Evolutionary conservation across 2,113 vertebrate species (phyloP).

Genomic region (Bufo bufo): DNA sequence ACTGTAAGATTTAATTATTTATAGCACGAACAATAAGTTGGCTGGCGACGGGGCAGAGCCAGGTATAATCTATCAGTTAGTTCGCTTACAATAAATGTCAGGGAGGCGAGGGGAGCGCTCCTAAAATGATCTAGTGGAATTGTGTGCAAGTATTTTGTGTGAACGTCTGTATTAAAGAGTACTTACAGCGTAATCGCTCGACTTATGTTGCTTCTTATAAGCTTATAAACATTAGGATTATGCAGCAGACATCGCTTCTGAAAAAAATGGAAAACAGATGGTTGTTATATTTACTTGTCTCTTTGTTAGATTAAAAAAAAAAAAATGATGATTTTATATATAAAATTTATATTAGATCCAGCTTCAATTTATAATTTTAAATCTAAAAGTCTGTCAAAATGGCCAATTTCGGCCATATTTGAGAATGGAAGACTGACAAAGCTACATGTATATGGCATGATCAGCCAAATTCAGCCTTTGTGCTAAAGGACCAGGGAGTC

Average conservation of each 20-base stretch:
- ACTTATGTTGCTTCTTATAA: conserved; percentile 33
- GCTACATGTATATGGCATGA: too few species aligned
- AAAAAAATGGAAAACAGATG: conserved; percentile 4
- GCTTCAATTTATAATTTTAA: background rate
- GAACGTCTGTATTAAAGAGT: conserved; percentile 35
- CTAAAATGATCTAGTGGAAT: conserved; percentile 10
- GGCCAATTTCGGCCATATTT: too few species aligned
- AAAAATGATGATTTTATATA: background rate
- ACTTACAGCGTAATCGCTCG: conserved; percentile 26
- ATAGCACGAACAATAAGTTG: conserved; percentile 37
- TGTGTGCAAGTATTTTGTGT: background rate
- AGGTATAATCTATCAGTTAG: conserved; percentile 44
- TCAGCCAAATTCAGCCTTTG: too few species aligned
- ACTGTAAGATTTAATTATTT: conserved; percentile 48
- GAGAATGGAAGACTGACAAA: too few species aligned
- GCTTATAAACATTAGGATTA: conserved; percentile 48
- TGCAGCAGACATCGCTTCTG: background rate
- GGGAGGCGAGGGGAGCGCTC: background rate
- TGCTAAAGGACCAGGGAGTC: too few species aligned
- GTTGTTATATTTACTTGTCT: background rate
- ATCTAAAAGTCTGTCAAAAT: background rate
- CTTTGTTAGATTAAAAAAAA: background rate
- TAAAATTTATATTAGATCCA: too few species aligned
- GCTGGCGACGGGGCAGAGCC: conserved; percentile 25
- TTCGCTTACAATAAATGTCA: conserved; percentile 37